A percentile compares a stretch with the other conserved stretches of the same genome.
These are phyloP conservation scores for Germaria angustata DNA, from an alignment of 2,888 invertebrate genomes.

Conservation along the genomic window DNA sequence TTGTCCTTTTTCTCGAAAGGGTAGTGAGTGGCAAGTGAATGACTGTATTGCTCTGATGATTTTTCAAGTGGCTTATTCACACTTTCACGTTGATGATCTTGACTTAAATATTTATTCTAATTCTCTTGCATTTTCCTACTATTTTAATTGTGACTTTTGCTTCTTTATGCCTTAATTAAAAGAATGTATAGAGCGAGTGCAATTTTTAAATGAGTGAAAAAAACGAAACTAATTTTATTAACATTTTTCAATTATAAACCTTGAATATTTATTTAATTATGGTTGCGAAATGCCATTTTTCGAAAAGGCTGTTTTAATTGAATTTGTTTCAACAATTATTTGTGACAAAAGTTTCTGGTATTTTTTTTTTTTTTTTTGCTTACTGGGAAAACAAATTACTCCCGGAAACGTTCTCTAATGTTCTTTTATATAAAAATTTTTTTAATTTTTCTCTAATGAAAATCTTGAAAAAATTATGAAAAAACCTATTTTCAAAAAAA, in stretches of 20 bases:
- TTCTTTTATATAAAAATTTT: too few species aligned
- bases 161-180: not conserved
- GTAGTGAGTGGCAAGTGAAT: slow-evolving; percentile 14
- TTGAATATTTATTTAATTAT: slow-evolving; percentile 54
- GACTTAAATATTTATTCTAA: slow-evolving; percentile 15
- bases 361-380: not conserved
- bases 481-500: too few species aligned
- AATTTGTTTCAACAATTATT: slow-evolving; percentile 45
- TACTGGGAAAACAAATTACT: not conserved
- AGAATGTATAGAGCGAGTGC: not conserved
- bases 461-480: too few species aligned
- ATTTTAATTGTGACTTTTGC: not conserved
- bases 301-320: slow-evolving; percentile 40
- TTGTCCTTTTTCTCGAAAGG: slow-evolving; percentile 30
- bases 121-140: not conserved
- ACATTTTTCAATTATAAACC: slow-evolving; percentile 46
- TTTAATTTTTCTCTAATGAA: too few species aligned
- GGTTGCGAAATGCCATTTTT: slow-evolving; percentile 52
- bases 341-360: not conserved
- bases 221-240: slow-evolving; percentile 38
- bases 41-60: slow-evolving; percentile 2
- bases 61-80: slow-evolving; percentile 39
- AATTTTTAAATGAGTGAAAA: not conserved
- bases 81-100: slow-evolving; percentile 27
- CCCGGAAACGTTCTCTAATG: not conserved